Base-by-base conservation (phyloP, 2,888 invertebrate species). In the Alviniconcha strummeri region DNA sequence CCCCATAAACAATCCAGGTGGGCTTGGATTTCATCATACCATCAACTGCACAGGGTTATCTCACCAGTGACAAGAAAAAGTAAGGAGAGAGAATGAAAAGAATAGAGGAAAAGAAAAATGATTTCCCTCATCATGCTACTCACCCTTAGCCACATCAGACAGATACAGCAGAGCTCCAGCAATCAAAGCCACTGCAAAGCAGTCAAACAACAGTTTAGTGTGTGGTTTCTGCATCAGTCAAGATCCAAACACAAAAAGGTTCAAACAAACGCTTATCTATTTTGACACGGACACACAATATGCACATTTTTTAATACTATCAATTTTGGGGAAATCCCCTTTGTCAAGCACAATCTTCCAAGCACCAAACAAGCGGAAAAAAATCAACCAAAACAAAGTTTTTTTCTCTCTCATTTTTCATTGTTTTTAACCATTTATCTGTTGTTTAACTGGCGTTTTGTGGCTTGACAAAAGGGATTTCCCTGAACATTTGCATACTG, bases 151-250 rank as follows among this genome's bases (percentile, higher is more conserved):
- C 36, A 91, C 90, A 89, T 94, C 93, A 52, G 90, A 80, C 54
- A 94, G 86, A 86, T 93, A 94, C 74, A 94, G 88, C n/a, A 91
- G 57, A 13, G 92, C 92, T 19, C 90, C 89, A 79, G 92, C 90
- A 54, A 93, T 90, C 75, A 94, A 87, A 6, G 93, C 91, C 83
- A 93, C 92, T 93, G 91, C 80, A 90, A 89, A 6, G 80, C 72
- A 76, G 64, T 84, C 77, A 56, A 56, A 80, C 67, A 4, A 82
- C 13, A 74, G 57, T 1, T 36, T 36, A 36, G 36, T 36, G 36
- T 36, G 36, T 36, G 36, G 36, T 36, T 36, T 36, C 36, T 36
- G 36, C 36, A 36, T 36, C 36, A 36, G 36, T 36, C 36, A 36
- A 36, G 36, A 36, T 36, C 36, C 36, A 36, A 36, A 36, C 36